Evolutionary conservation across 2,797 vertebrate genomes (phyloP).

Genomic region (Acrossocheilus wenchowensis): DNA sequence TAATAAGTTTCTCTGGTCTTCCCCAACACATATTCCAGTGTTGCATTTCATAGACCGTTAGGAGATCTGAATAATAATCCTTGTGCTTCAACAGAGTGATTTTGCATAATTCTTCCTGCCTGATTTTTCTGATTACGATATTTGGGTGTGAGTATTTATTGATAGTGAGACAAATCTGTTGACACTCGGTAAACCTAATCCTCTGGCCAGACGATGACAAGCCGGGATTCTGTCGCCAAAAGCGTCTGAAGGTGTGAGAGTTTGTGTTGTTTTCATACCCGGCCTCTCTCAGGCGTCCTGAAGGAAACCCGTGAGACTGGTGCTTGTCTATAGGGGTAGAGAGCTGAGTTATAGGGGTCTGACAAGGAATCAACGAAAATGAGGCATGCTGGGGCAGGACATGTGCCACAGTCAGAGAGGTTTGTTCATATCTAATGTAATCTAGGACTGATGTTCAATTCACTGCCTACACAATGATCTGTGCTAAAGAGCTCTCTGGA

Average conservation of each 20-base stretch:
- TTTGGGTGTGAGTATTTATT: slow-evolving; percentile 41
- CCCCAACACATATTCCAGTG: slow-evolving; percentile 2
- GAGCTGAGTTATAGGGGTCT: slow-evolving; percentile 57
- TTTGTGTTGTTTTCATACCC: slow-evolving; percentile 55
- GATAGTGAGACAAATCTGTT: slow-evolving; percentile 36
- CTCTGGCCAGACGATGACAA: slow-evolving; percentile 43
- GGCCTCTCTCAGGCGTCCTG: slow-evolving; percentile 38
- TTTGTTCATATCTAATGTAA: slow-evolving; percentile 23
- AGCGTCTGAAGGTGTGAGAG: slow-evolving; percentile 45
- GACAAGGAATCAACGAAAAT: slow-evolving; percentile 29
- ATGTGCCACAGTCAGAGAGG: slow-evolving; percentile 30
- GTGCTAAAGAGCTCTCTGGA: not conserved
- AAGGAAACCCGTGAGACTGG: slow-evolving; percentile 62
- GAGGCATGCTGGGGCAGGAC: slow-evolving; percentile 61
- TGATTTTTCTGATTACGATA: slow-evolving; percentile 26
- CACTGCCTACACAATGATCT: not conserved
- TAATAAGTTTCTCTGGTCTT: not conserved
- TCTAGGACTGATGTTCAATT: slow-evolving; percentile 19
- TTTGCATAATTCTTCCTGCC: slow-evolving; percentile 6
- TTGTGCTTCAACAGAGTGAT: not conserved
- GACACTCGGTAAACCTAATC: slow-evolving; percentile 48
- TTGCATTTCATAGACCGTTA: slow-evolving; percentile 46
- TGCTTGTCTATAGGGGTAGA: slow-evolving; percentile 61
- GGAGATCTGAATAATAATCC: slow-evolving; percentile 43
- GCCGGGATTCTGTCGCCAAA: slow-evolving; percentile 42